Percentiles rank a stretch among this genome's conserved stretches.
These are phyloP conservation scores for Andrena minutula DNA, from an alignment of 2,888 invertebrate species.

Conservation along the genomic window DNA sequence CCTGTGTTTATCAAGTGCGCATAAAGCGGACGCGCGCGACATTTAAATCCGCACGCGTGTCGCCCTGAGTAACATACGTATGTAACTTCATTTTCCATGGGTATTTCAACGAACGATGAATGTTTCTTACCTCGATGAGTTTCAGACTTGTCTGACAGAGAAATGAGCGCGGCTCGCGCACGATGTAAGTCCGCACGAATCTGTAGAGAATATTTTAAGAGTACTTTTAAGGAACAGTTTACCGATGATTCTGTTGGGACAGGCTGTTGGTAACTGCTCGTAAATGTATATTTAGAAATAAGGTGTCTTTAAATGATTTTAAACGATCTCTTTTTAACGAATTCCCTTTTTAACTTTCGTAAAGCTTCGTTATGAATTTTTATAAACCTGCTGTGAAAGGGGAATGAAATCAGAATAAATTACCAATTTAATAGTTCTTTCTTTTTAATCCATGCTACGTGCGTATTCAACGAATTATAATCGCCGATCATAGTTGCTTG, in stretches of 20 bases:
- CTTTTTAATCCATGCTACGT: constrained; percentile 3
- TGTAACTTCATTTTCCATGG: too few species aligned
- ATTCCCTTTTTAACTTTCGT: background rate
- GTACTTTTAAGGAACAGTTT: background rate
- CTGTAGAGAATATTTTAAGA: background rate
- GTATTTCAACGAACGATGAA: background rate
- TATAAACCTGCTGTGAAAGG: background rate
- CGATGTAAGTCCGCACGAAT: background rate
- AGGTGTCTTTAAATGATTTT: background rate
- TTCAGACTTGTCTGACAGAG: background rate
- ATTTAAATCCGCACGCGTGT: constrained; percentile 24
- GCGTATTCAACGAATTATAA: constrained; percentile 14
- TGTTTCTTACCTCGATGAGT: constrained; percentile 17
- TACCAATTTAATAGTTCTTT: background rate
- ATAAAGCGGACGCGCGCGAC: constrained; percentile 28
- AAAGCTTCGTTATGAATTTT: background rate
- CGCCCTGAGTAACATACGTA: too few species aligned
- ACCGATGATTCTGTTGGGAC: background rate
- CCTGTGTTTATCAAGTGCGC: constrained; percentile 20
- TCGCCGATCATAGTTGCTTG: constrained; percentile 24
- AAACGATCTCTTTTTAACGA: too few species aligned
- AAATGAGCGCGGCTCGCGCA: background rate
- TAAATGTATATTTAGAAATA: background rate
- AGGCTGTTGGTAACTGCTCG: too few species aligned
- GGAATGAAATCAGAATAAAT: background rate